Evolutionary conservation across 1,140 invertebrate genomes (phyloP).

Genomic region (Andricus grossulariae): DNA sequence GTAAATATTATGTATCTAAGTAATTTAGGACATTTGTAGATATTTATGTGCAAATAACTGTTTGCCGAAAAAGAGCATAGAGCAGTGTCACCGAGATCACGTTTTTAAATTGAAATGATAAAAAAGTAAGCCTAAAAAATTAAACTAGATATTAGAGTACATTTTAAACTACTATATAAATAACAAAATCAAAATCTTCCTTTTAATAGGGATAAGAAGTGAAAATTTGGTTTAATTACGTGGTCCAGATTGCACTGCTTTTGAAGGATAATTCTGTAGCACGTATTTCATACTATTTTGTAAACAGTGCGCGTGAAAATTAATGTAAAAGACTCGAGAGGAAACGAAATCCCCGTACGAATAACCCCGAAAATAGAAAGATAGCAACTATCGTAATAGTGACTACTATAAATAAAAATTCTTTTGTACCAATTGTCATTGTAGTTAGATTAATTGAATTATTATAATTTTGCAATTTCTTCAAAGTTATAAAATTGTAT

Average conservation of each 20-base stretch:
- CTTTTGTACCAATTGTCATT: constrained; percentile 7
- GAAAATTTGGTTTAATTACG: not conserved
- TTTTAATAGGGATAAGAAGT: not conserved
- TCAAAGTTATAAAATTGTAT: not conserved
- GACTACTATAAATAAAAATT: constrained; percentile 31
- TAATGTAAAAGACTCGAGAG: not conserved
- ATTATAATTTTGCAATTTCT: constrained; percentile 22
- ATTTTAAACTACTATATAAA: not conserved
- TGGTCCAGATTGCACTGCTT: constrained; percentile 14
- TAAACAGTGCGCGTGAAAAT: constrained; percentile 19
- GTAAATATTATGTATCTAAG: constrained; percentile 10
- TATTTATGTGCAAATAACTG: constrained; percentile 11
- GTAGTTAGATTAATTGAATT: not conserved
- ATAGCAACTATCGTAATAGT: constrained; percentile 34
- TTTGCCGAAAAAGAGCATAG: not conserved
- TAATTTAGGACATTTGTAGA: constrained; percentile 4
- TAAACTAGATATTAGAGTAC: no score
- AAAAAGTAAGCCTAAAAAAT: not conserved
- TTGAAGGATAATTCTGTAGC: constrained; percentile 3
- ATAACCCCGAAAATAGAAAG: not conserved
- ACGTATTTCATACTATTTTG: constrained; percentile 28
- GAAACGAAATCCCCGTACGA: not conserved
- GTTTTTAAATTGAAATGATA: not conserved
- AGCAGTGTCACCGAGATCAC: not conserved
- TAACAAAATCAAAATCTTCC: not conserved